Conservation (phyloP, 1,140 invertebrate species). For the Oreohelix idahoensis region DNA sequence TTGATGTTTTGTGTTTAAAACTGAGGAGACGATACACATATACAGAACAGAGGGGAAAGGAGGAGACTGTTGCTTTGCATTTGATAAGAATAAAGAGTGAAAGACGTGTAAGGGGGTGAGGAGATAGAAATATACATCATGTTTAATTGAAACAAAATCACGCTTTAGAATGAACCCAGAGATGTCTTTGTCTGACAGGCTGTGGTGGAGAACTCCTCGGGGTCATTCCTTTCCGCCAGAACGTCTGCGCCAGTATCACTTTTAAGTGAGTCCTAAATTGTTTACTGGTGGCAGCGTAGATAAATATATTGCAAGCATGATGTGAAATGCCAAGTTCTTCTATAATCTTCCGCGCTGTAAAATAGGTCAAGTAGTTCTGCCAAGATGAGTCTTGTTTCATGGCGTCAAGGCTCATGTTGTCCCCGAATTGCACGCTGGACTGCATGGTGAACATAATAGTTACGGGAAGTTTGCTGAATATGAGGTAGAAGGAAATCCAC, state of each 20-base stretch:
- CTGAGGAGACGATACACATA: too few species aligned
- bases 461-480: conserved; percentile 62
- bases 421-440: conserved; percentile 39
- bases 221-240: conserved; percentile 20
- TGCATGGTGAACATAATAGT: conserved; percentile 61
- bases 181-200: neutral
- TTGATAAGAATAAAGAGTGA: too few species aligned
- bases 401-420: conserved; percentile 38
- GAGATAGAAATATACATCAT: too few species aligned
- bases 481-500: conserved; percentile 62
- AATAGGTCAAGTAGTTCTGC: conserved; percentile 54
- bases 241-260: conserved; percentile 2
- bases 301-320: conserved; percentile 63
- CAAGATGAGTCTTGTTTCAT: conserved; percentile 49
- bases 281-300: conserved; percentile 60
- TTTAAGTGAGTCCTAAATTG: conserved; percentile 55
- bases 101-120: too few species aligned
- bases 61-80: too few species aligned
- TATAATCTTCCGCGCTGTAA: conserved; percentile 52
- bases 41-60: too few species aligned
- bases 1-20: too few species aligned
- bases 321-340: conserved; percentile 63
- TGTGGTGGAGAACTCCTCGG: conserved; percentile 13
- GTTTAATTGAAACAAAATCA: neutral
- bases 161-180: neutral